Evolutionary conservation across 2,113 vertebrate species (phyloP), one percentile per base, ranked within the genome.

Genomic region (Tychaedon coryphoeus): DNA sequence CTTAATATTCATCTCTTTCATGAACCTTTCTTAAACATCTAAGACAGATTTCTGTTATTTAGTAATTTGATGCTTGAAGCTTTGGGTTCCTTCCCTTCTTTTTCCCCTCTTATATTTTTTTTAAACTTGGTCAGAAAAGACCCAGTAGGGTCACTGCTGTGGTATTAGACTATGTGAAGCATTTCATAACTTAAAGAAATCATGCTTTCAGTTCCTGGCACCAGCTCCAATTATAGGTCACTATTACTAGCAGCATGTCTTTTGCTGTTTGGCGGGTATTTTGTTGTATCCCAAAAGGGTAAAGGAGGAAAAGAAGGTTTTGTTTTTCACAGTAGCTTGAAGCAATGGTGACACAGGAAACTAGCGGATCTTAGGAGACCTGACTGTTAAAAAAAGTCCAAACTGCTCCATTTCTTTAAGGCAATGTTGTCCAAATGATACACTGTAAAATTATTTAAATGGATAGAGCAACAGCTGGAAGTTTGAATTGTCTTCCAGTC

Each of bases 1-100:
- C 95, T 98, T 97, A 96, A 96, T 97, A 94, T 88, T 97, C 71
- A 85, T 93, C 84, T 96, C 95, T 97, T 98, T 97, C 96, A 96
- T 94, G 70, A 97, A 95, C 19, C 74, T 97, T 97, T 94, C 95
- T 97, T 93, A 91, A 98, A 93, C 54, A 88, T 93, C 56, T 83
- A 96, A 97, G 92, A 93, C 89, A 95, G 88, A 67, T 95, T 95
- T 97, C 91, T 97, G 86, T 94, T 97, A 97, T 97, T 96, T 75
- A 97, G 89, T 72, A 95, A 96, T 95, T 95, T 94, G 89, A 95
- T 85, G 72, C 67, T 88, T 93, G 95, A 93, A 92, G 29, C 11
- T 38, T 36, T 61, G 78, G 19, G 20, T 82, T 79, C 71, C 31
- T 91, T 47, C 51, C 53, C 10, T 93, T 76, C 17, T 87, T 50